Percentiles rank a stretch among this genome's conserved stretches.
Conservation (phyloP, 2,113 vertebrate genomes). For the Excalfactoria chinensis region DNA sequence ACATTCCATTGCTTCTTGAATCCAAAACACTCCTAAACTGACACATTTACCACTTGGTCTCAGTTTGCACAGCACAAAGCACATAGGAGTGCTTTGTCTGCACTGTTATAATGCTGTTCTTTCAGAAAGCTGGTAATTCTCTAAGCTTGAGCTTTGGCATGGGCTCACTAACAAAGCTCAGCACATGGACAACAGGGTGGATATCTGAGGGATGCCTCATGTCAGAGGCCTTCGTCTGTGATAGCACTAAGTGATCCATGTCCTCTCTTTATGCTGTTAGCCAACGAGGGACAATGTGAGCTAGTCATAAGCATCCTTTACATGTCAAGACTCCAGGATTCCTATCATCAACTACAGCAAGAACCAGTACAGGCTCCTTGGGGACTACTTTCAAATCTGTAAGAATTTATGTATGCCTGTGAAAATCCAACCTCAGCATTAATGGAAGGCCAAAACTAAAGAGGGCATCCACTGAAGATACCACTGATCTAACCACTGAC, state of each 20-base stretch:
- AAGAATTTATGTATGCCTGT: background rate
- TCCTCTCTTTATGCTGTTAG: background rate
- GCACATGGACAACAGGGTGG: background rate
- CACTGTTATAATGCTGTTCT: conserved; percentile 44
- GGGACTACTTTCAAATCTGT: conserved; percentile 10
- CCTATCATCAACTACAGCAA: conserved; percentile 48
- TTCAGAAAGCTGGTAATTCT: conserved; percentile 57
- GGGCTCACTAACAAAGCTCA: conserved; percentile 22
- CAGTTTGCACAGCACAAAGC: conserved; percentile 60
- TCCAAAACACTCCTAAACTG: conserved; percentile 44
- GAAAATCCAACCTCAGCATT: conserved; percentile 40
- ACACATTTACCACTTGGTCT: conserved; percentile 57
- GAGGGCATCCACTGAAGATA: background rate
- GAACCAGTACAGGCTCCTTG: conserved; percentile 46
- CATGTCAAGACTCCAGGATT: conserved; percentile 54
- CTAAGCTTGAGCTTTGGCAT: conserved; percentile 3
- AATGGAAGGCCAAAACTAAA: conserved; percentile 4
- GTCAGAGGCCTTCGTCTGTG: conserved; percentile 37
- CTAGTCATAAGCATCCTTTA: conserved; percentile 40
- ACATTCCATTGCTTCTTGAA: conserved; percentile 56
- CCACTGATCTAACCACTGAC: background rate
- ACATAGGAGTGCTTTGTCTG: conserved; percentile 60
- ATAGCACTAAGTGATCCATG: conserved; percentile 42
- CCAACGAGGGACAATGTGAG: background rate
- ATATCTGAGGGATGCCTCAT: conserved; percentile 35